phyloP scores from a whole-genome alignment of 2,797 vertebrate species.

The Rhabdomys pumilio region DNA sequence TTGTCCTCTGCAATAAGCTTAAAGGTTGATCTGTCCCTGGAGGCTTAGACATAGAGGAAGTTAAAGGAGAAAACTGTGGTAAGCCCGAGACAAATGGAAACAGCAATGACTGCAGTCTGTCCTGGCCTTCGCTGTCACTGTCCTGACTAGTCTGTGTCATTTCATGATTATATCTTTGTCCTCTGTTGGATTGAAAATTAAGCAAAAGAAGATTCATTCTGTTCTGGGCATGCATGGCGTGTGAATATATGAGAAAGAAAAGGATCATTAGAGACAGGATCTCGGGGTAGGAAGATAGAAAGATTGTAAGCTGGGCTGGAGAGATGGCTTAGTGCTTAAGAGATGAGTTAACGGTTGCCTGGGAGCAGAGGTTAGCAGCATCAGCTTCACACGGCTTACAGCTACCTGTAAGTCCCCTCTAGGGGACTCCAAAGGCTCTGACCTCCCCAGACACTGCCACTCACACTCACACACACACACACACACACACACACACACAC shows the following conservation, averaged over 20 bases:
- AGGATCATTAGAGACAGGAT: neutral
- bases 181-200: neutral
- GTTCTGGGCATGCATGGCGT: neutral
- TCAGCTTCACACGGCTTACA: neutral
- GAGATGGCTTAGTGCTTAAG: neutral
- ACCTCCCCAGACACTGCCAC: neutral
- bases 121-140: neutral
- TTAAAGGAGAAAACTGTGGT: slow-evolving; percentile 54
- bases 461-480: neutral
- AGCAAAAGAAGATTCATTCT: slow-evolving; percentile 27
- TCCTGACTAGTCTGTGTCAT: neutral
- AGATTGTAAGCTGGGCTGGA: neutral
- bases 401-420: neutral
- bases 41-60: slow-evolving; percentile 1
- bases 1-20: neutral
- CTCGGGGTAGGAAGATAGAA: neutral
- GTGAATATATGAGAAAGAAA: neutral
- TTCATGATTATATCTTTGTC: neutral
- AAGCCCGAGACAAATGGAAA: neutral
- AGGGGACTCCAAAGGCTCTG: neutral
- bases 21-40: neutral
- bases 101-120: neutral
- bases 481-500: neutral
- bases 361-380: neutral
- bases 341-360: no score